Conservation (phyloP, 2,797 vertebrate genomes). For the Manis javanica region DNA sequence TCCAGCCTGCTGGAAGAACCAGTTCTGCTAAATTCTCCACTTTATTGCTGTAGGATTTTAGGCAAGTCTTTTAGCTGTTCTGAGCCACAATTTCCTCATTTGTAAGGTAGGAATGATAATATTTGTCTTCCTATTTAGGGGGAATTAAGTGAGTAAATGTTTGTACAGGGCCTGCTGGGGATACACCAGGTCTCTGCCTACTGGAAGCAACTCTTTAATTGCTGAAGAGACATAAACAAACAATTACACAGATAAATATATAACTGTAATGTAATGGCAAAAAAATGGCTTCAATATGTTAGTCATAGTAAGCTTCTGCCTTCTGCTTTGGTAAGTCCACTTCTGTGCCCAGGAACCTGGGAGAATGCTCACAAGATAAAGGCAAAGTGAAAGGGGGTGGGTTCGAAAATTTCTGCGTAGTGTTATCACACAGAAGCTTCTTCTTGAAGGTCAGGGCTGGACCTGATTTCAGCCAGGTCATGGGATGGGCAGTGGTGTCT, state of each 20-base stretch:
- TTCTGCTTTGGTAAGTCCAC: background rate
- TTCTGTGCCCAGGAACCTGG: background rate
- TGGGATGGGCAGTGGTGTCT: background rate
- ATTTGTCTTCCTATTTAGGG: background rate
- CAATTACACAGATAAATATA: background rate
- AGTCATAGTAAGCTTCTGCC: background rate
- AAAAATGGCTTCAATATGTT: background rate
- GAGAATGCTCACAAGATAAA: background rate
- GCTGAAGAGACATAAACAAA: background rate
- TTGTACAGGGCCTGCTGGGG: background rate
- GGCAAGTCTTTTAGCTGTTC: background rate
- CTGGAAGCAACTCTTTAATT: background rate
- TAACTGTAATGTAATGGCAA: background rate
- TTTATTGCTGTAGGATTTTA: background rate
- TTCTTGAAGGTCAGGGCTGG: background rate
- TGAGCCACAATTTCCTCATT: background rate
- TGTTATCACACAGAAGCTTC: background rate
- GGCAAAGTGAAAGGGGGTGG: background rate
- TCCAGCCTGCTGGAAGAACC: background rate
- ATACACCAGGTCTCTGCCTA: background rate
- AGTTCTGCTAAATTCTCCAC: background rate
- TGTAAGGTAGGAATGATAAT: background rate
- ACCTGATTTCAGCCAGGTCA: background rate
- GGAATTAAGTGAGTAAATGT: background rate
- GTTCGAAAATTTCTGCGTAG: background rate